These are phyloP conservation scores for Vanacampus margaritifer DNA, from an alignment of 2,113 vertebrate genomes.

Conservation along the genomic window DNA sequence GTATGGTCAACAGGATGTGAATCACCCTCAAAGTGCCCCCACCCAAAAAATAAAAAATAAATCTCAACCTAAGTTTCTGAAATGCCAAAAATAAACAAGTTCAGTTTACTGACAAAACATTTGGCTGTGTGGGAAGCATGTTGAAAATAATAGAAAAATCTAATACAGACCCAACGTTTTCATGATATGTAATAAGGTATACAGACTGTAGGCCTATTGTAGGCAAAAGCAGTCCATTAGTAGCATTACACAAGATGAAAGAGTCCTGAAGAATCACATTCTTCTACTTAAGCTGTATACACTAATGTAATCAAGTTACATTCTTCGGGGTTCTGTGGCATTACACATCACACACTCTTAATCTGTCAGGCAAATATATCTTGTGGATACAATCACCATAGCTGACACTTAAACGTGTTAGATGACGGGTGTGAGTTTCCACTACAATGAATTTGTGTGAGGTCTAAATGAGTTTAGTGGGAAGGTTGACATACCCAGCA, in stretches of 20 bases:
- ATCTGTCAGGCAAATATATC: conserved; percentile 48
- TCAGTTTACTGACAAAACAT: not conserved
- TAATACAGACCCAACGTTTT: not conserved
- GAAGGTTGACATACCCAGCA: conserved; percentile 64
- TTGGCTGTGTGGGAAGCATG: not conserved
- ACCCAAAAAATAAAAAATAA: not conserved
- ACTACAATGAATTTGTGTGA: conserved; percentile 59
- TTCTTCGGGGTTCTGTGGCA: conserved; percentile 34
- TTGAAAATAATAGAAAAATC: not conserved
- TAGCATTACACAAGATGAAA: conserved; percentile 26
- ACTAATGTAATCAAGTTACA: conserved; percentile 28
- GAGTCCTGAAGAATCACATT: conserved; percentile 21
- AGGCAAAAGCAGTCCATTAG: not conserved
- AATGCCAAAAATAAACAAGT: not conserved
- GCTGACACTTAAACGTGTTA: conserved; percentile 46
- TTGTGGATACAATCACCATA: conserved; percentile 37
- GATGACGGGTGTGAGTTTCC: conserved; percentile 60
- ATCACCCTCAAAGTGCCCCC: not conserved
- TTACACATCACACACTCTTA: conserved; percentile 31
- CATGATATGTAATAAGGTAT: not conserved
- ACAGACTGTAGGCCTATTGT: not conserved
- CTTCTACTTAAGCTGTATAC: not conserved
- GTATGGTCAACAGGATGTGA: not conserved
- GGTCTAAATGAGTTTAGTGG: conserved; percentile 49
- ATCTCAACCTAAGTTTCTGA: not conserved